phyloP scores from a whole-genome alignment of 2,888 invertebrate species.

The Furcula furcula region DNA sequence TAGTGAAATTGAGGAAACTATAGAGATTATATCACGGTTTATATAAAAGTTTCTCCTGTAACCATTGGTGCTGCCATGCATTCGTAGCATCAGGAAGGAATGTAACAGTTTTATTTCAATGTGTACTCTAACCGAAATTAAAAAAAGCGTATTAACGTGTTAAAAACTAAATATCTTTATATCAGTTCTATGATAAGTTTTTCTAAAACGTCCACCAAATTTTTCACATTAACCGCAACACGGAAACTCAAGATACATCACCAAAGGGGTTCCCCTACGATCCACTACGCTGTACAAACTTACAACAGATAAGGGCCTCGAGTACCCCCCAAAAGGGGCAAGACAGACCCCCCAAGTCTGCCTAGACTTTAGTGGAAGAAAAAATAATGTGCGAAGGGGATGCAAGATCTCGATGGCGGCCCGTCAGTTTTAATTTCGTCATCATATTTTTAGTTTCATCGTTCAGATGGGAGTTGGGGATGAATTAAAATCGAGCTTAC shows the following conservation, averaged over 20 bases:
- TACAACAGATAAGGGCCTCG: conserved; percentile 77
- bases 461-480: conserved; percentile 1
- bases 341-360: conserved; percentile 72
- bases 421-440: conserved; percentile 29
- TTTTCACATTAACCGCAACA: conserved; percentile 42
- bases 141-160: too few relatives aligned
- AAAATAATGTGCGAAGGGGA: conserved; percentile 65
- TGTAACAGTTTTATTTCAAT: too few relatives aligned
- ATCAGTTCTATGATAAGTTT: too few relatives aligned
- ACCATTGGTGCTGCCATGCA: too few relatives aligned
- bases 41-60: too few relatives aligned
- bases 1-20: too few relatives aligned
- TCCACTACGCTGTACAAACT: conserved; percentile 80
- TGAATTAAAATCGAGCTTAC: neutral
- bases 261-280: conserved; percentile 74
- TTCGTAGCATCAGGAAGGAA: too few relatives aligned
- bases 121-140: too few relatives aligned
- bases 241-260: conserved; percentile 75
- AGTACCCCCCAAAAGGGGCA: conserved; percentile 80
- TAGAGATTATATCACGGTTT: too few relatives aligned
- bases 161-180: too few relatives aligned
- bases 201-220: neutral
- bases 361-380: conserved; percentile 74
- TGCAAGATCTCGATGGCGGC: conserved; percentile 35
- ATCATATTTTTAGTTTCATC: conserved; percentile 24